Conservation (phyloP, 2,797 vertebrate genomes). For the Percopsis omiscomaycus region DNA sequence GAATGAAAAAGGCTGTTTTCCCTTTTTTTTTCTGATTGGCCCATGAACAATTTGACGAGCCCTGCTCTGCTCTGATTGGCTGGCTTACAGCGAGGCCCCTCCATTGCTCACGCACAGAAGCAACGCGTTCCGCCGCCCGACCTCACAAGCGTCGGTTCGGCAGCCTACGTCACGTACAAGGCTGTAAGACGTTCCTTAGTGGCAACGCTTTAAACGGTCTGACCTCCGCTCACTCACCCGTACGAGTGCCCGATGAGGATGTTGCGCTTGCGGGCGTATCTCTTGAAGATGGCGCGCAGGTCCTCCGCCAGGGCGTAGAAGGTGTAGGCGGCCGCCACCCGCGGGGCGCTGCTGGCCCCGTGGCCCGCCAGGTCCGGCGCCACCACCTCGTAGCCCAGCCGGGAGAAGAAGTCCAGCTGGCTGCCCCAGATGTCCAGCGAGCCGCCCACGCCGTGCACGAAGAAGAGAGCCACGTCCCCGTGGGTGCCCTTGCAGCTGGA, state of each 20-base stretch:
- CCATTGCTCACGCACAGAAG: too few relatives aligned
- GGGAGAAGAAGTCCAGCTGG: slow-evolving; percentile 93
- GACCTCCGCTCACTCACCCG: slow-evolving; percentile 75
- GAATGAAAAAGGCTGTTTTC: too few relatives aligned
- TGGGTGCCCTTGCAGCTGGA: slow-evolving; percentile 92
- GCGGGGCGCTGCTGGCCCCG: slow-evolving; percentile 88
- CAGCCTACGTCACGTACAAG: too few relatives aligned
- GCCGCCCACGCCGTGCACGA: slow-evolving; percentile 93
- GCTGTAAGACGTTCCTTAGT: too few relatives aligned
- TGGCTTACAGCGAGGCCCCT: too few relatives aligned
- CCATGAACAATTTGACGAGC: too few relatives aligned
- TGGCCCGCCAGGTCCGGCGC: slow-evolving; percentile 93
- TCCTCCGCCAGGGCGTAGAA: slow-evolving; percentile 96
- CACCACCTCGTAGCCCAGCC: slow-evolving; percentile 93
- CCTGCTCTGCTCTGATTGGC: too few relatives aligned
- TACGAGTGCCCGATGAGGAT: slow-evolving; percentile 96
- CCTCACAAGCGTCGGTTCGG: not conserved
- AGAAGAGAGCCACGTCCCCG: slow-evolving; percentile 90
- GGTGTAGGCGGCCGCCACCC: slow-evolving; percentile 92
- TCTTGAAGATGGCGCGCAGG: slow-evolving; percentile 90
- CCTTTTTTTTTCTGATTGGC: too few relatives aligned
- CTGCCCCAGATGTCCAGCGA: slow-evolving; percentile 97
- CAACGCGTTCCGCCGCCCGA: too few relatives aligned
- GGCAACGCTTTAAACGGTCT: too few relatives aligned
- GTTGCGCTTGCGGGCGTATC: slow-evolving; percentile 91